Percentiles rank a stretch among this genome's conserved stretches.
phyloP scores from a whole-genome alignment of 2,888 invertebrate genomes.

The Nomada fabriciana region DNA sequence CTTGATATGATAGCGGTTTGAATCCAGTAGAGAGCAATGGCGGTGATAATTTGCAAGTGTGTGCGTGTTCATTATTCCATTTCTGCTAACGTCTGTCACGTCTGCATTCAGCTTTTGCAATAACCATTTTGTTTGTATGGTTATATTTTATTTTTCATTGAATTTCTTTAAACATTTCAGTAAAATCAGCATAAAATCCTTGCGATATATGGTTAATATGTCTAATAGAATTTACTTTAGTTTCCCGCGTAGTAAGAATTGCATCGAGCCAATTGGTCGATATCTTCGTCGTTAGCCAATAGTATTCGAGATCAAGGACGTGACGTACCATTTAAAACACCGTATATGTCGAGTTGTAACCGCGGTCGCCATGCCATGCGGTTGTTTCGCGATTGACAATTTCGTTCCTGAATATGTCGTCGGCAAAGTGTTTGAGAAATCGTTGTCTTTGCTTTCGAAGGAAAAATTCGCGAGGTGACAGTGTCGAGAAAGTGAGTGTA shows the following conservation, averaged over 20 bases:
- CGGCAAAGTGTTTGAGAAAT: conserved; percentile 31
- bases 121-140: neutral
- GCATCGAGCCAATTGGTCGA: conserved; percentile 49
- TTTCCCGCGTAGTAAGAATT: conserved; percentile 62
- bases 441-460: conserved; percentile 9
- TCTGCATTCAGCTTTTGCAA: neutral
- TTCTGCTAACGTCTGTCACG: neutral
- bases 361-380: conserved; percentile 73
- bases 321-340: conserved; percentile 72
- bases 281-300: conserved; percentile 51
- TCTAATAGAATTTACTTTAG: conserved; percentile 30
- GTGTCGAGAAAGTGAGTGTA: conserved; percentile 46
- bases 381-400: conserved; percentile 56
- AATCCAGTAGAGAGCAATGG: conserved; percentile 28
- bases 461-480: conserved; percentile 19
- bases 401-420: conserved; percentile 28
- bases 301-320: conserved; percentile 13
- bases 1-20: neutral
- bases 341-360: conserved; percentile 61
- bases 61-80: neutral
- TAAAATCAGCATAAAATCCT: neutral
- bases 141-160: neutral
- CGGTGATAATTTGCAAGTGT: neutral
- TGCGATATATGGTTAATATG: neutral
- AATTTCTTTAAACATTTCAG: neutral